Base-by-base conservation (phyloP, 2,797 vertebrate genomes). In the Clarias fuscus region DNA sequence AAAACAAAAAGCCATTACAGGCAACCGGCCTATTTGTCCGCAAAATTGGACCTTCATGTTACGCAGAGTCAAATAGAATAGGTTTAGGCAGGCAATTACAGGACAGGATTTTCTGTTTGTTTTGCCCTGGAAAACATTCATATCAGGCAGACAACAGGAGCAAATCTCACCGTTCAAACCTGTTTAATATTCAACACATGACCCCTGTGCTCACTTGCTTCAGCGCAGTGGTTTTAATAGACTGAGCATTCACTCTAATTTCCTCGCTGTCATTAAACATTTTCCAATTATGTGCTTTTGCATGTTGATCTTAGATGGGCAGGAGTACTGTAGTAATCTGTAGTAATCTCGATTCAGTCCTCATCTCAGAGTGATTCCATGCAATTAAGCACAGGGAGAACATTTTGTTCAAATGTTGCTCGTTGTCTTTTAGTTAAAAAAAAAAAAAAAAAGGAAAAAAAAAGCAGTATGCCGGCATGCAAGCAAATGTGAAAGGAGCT, bases 171-270 rank as follows among this genome's bases (percentile, higher is more conserved):
- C 91, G 64, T 61, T 48, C 77, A 13, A 58, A 15, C 30, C 85
- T 89, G 83, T 81, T 90, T 90, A 90, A 79, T 90, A 94, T 93
- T 67, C 93, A 90, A 75, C 33, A 59, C 78, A 86, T 82, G 27
- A 73, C 80, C 83, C 88, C 88, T 87, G 0, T 40, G 90, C 76
- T n/a, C 84, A 64, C 82, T 86, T 24, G 18, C 85, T 77, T 81
- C 86, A 70, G 84, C 72, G 67, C 78, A 84, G 64, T 80, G 89
- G 84, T 81, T 85, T 75, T 85, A 89, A 61, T 89, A 86, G 90
- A 2, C 73, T 62, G 78, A 56, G 40, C 65, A 75, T 87, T 82
- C 64, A 56, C 68, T 48, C 64, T 82, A 68, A 86, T 86, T 89
- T 85, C 73, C 24, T 22, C 7, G 30, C 56, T 70, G 61, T 48